phyloP scores from a whole-genome alignment of 2,113 vertebrate genomes.

The Potamarius usumacintae region DNA sequence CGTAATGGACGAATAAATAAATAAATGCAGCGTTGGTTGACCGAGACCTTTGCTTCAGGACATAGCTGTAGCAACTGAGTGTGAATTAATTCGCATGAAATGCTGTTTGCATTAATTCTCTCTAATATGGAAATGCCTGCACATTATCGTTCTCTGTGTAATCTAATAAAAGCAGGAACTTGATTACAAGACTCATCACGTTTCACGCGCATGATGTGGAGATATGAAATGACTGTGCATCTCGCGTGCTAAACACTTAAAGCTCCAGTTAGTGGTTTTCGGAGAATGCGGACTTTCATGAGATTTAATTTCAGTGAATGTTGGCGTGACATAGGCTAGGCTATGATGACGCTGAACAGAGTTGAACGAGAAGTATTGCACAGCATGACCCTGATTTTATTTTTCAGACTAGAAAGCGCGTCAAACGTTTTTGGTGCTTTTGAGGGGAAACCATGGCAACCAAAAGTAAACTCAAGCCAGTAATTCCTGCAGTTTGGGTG shows the following conservation, averaged over 20 bases:
- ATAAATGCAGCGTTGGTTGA: background rate
- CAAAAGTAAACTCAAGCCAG: background rate
- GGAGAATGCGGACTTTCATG: background rate
- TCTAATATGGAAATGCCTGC: background rate
- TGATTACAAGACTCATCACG: background rate
- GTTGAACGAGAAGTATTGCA: background rate
- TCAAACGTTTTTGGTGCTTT: background rate
- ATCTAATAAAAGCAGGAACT: background rate
- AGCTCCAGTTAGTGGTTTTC: background rate
- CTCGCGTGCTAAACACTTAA: background rate
- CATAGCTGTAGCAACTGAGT: background rate
- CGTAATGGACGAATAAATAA: background rate
- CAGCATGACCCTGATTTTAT: background rate
- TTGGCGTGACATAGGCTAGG: background rate
- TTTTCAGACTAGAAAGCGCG: background rate
- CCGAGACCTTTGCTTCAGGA: background rate
- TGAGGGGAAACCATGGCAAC: background rate
- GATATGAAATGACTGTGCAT: background rate
- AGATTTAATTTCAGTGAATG: background rate
- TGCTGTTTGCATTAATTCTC: background rate
- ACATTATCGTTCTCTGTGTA: constrained; percentile 1
- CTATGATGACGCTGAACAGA: background rate
- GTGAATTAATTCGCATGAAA: constrained; percentile 7
- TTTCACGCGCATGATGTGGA: background rate
- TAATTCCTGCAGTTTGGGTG: background rate